phyloP scores from a whole-genome alignment of 2,888 invertebrate species.

The Amorpha juglandis region DNA sequence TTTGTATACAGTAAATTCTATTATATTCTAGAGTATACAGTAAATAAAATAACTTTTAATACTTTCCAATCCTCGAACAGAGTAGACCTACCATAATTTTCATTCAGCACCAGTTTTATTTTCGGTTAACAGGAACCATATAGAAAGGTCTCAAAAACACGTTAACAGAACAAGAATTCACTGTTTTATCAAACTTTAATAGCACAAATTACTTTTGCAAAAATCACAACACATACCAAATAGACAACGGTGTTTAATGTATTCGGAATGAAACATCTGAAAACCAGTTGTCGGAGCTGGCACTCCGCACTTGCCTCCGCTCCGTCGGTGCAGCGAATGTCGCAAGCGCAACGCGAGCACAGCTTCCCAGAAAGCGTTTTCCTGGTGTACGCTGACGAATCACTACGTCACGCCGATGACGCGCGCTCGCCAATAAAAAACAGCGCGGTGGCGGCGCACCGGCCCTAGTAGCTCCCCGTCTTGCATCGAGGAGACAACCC shows the following conservation, averaged over 20 bases:
- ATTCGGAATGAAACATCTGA: slow-evolving; percentile 8
- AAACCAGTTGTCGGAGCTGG: slow-evolving; percentile 10
- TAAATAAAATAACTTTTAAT: too few species aligned
- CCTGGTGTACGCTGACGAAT: slow-evolving; percentile 75
- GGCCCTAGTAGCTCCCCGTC: slow-evolving; percentile 61
- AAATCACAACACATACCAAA: background rate
- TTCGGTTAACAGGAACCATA: too few species aligned
- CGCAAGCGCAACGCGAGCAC: slow-evolving; percentile 24
- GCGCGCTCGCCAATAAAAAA: slow-evolving; percentile 66
- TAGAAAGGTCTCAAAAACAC: background rate
- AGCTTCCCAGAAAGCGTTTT: slow-evolving; percentile 80
- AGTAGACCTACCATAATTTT: too few species aligned
- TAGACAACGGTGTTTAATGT: background rate
- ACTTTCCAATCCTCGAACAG: too few species aligned
- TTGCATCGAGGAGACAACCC: slow-evolving; percentile 48
- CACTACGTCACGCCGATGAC: slow-evolving; percentile 73
- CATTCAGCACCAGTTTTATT: too few species aligned
- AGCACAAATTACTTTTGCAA: background rate
- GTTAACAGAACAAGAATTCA: background rate
- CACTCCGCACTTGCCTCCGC: background rate
- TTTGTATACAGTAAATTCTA: too few species aligned
- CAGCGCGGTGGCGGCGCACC: slow-evolving; percentile 57
- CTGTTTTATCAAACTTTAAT: background rate
- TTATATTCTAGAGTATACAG: too few species aligned
- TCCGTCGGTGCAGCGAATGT: slow-evolving; percentile 13